Evolutionary conservation across 2,113 vertebrate species (phyloP).

Genomic region (Microcebus murinus): DNA sequence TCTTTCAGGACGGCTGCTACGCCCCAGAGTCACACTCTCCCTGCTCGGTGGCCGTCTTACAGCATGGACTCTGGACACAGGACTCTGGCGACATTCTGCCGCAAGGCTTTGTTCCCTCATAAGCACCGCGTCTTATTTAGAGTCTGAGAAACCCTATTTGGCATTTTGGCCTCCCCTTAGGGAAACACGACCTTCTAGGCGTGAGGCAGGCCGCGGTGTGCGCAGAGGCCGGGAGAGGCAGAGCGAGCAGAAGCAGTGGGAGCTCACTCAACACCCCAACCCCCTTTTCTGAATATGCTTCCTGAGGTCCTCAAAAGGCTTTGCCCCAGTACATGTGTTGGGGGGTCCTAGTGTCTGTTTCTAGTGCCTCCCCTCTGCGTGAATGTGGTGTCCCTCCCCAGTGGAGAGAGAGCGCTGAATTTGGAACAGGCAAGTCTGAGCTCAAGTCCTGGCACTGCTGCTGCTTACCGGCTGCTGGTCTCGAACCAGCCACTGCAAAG

Average conservation of each 20-base stretch:
- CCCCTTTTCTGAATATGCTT: background rate
- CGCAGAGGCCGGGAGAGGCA: background rate
- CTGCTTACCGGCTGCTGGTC: background rate
- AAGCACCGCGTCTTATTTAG: constrained; percentile 52
- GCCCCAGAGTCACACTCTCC: background rate
- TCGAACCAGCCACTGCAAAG: background rate
- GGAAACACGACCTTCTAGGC: constrained; percentile 27
- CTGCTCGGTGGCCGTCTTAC: background rate
- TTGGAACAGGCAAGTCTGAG: background rate
- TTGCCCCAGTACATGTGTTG: no score
- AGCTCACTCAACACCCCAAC: background rate
- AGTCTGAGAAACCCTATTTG: background rate
- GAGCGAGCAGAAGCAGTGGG: background rate
- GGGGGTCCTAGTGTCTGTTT: background rate
- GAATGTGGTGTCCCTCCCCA: background rate
- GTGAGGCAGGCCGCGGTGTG: background rate
- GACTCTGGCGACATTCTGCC: constrained; percentile 25
- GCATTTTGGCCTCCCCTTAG: constrained; percentile 28
- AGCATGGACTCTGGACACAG: background rate
- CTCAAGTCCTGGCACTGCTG: background rate
- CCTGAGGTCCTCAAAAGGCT: background rate
- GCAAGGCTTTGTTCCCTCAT: constrained; percentile 26
- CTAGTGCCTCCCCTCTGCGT: background rate
- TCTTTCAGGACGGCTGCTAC: background rate
- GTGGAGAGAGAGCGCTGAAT: background rate